Evolutionary conservation across 2,888 invertebrate species (phyloP).

Genomic region (Atethmia centrago): DNA sequence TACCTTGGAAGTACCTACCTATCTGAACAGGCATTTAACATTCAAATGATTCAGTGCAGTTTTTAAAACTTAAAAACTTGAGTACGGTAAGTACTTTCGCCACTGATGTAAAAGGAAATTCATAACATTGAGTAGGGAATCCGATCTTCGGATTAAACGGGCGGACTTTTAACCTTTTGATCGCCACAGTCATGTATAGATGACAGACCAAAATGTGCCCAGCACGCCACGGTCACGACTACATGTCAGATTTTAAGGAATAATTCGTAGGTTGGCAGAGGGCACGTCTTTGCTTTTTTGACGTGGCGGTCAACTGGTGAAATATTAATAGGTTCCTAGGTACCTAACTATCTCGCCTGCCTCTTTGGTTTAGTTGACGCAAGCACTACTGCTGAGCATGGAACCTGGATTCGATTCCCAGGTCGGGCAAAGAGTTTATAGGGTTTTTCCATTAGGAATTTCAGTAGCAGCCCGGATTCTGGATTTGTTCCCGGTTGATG

Average conservation of each 20-base stretch:
- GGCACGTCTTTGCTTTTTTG: too few species aligned
- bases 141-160: too few species aligned
- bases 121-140: too few species aligned
- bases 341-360: not conserved
- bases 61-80: not conserved
- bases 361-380: not conserved
- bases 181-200: too few species aligned
- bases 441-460: not conserved
- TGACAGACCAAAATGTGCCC: too few species aligned
- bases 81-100: constrained; percentile 8
- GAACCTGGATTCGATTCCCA: not conserved
- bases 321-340: too few species aligned
- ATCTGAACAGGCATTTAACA: not conserved
- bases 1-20: not conserved
- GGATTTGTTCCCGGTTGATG: not conserved
- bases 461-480: not conserved
- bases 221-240: too few species aligned
- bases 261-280: too few species aligned
- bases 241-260: too few species aligned
- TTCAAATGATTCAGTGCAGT: constrained; percentile 1
- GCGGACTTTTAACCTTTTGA: too few species aligned
- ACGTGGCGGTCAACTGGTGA: too few species aligned
- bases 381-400: not conserved
- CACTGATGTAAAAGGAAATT: not conserved
- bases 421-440: not conserved